Percentiles rank a stretch among this genome's conserved stretches.
phyloP scores from a whole-genome alignment of 2,113 vertebrate species.

The Myotis lucifugus region DNA sequence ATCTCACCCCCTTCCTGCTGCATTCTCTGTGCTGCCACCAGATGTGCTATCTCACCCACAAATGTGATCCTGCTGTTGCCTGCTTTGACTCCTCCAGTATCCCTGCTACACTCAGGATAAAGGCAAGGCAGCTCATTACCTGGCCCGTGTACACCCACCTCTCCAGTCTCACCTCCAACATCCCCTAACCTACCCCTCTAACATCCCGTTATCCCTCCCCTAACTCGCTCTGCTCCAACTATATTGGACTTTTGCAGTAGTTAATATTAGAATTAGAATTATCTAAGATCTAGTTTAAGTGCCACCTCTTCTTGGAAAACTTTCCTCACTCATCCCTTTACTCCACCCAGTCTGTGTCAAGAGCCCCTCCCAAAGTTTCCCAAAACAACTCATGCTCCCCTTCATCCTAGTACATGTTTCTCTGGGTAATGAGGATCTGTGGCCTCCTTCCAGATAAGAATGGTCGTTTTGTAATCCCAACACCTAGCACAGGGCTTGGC shows the following conservation, averaged over 20 bases:
- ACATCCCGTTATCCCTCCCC: neutral
- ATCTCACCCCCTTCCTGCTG: neutral
- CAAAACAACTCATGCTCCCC: neutral
- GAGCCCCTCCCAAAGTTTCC: neutral
- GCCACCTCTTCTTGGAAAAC: neutral
- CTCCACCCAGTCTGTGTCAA: neutral
- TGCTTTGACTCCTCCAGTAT: neutral
- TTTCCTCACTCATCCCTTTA: neutral
- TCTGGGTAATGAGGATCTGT: neutral
- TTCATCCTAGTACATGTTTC: neutral
- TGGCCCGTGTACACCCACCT: neutral
- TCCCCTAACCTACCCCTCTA: neutral
- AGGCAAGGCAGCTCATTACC: neutral
- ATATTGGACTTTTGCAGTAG: neutral
- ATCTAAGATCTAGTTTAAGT: slow-evolving; percentile 7
- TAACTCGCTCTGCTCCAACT: neutral
- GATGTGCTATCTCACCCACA: neutral
- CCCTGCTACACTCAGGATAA: neutral
- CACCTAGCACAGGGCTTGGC: neutral
- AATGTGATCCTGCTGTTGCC: neutral
- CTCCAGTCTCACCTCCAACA: neutral
- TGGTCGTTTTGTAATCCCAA: neutral
- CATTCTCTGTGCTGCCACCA: neutral
- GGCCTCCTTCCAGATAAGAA: neutral
- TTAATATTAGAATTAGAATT: slow-evolving; percentile 16